Conservation (phyloP, 2,113 vertebrate genomes). For the Hippocampus abdominalis region DNA sequence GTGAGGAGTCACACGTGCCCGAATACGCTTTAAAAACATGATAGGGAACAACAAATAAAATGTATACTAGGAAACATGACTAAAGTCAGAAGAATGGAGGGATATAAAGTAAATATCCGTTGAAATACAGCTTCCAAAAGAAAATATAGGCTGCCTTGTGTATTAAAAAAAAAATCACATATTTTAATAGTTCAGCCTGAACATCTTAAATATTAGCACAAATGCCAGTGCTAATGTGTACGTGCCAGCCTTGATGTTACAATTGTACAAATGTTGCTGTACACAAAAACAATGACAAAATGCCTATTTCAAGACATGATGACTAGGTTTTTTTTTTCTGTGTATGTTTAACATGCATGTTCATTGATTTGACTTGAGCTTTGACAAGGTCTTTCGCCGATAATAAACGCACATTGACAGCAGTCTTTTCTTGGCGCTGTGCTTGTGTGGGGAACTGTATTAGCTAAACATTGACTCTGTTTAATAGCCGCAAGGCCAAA, state of each 20-base stretch:
- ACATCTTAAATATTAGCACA: background rate
- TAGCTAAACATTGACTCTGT: background rate
- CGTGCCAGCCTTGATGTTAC: background rate
- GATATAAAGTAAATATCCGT: background rate
- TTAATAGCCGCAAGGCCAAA: background rate
- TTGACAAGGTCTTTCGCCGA: background rate
- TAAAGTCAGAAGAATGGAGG: background rate
- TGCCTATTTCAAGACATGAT: background rate
- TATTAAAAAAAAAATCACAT: background rate
- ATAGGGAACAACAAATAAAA: conserved; percentile 1
- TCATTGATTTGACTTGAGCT: background rate
- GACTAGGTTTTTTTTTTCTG: background rate
- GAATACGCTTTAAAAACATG: background rate
- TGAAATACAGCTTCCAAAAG: background rate
- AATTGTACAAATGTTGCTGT: background rate
- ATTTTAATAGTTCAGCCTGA: background rate
- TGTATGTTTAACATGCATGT: too few species aligned
- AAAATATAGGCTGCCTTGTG: background rate
- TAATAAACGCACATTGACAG: background rate
- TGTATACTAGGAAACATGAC: background rate
- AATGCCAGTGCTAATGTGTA: background rate
- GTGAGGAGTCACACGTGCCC: background rate
- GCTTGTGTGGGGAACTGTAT: background rate
- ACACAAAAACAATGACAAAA: background rate
- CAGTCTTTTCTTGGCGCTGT: background rate